A percentile compares a stretch with the other conserved stretches of the same genome.
Evolutionary conservation across 2,113 vertebrate genomes (phyloP).

Genomic region (Scophthalmus maximus): DNA sequence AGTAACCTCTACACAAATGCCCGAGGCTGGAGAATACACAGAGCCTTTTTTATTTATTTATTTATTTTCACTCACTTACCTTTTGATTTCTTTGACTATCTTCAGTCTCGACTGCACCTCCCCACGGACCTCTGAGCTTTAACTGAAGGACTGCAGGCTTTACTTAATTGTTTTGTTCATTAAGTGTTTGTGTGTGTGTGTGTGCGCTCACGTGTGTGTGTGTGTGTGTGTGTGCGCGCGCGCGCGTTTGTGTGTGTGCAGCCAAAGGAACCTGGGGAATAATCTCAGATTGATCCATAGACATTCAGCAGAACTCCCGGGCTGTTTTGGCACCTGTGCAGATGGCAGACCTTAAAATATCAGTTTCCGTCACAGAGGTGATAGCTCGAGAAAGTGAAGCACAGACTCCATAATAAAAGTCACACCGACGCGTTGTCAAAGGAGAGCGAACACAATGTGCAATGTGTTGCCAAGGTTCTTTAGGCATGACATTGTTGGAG

Average conservation of each 20-base stretch:
- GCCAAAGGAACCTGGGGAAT: constrained; percentile 63
- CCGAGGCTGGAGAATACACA: constrained; percentile 36
- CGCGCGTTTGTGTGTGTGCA: constrained; percentile 19
- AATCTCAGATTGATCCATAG: constrained; percentile 75
- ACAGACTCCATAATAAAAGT: constrained; percentile 55
- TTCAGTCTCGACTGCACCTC: constrained; percentile 43
- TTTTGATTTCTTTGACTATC: constrained; percentile 58
- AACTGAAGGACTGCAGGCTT: constrained; percentile 60
- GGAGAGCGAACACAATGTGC: constrained; percentile 30
- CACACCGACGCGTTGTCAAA: constrained; percentile 53
- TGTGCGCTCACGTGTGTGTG: constrained; percentile 5
- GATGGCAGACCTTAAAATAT: constrained; percentile 81
- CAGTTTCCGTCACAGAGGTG: constrained; percentile 67
- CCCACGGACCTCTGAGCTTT: constrained; percentile 50
- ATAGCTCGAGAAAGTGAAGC: constrained; percentile 62
- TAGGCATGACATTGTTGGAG: background rate
- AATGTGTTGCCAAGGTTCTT: background rate
- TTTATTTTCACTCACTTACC: constrained; percentile 47
- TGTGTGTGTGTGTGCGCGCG: constrained; percentile 30
- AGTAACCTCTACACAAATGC: constrained; percentile 36
- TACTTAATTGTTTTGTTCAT: constrained; percentile 81
- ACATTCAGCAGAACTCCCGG: constrained; percentile 63
- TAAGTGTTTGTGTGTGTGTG: constrained; percentile 41
- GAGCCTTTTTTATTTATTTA: too few relatives aligned
- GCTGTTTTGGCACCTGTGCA: constrained; percentile 72